A percentile compares a stretch with the other conserved stretches of the same genome.
These are phyloP conservation scores for Saturnia pavonia DNA, from an alignment of 2,888 invertebrate species.

Conservation along the genomic window DNA sequence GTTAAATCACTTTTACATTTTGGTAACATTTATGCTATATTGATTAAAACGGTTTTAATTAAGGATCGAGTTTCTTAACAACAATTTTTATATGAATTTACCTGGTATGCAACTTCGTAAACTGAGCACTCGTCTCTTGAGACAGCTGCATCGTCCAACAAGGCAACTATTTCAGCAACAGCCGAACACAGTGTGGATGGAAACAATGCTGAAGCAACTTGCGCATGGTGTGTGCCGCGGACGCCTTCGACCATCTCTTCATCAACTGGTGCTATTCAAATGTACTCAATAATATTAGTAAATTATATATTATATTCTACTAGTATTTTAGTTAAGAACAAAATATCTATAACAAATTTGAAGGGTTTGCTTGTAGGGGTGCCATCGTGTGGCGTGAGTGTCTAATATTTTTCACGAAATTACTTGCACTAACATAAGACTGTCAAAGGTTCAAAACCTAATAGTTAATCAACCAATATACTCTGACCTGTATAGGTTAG, in stretches of 20 bases:
- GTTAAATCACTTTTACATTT: no score
- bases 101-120: conserved; percentile 97
- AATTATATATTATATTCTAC: background rate
- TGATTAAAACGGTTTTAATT: no score
- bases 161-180: conserved; percentile 95
- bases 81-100: conserved; percentile 50
- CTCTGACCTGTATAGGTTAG: no score
- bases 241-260: conserved; percentile 86
- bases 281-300: background rate
- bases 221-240: conserved; percentile 90
- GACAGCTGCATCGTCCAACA: conserved; percentile 98
- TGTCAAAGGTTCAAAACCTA: no score
- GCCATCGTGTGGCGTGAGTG: no score
- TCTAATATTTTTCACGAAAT: no score
- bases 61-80: background rate
- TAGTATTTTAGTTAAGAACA: background rate
- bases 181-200: conserved; percentile 98
- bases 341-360: background rate
- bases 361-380: no score
- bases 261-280: conserved; percentile 68
- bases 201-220: conserved; percentile 96
- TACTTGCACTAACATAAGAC: no score
- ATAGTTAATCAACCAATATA: no score
- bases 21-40: no score
- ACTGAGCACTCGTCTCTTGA: conserved; percentile 97